Conservation (phyloP, 2,797 vertebrate genomes). For the Cichlasoma orientale region DNA sequence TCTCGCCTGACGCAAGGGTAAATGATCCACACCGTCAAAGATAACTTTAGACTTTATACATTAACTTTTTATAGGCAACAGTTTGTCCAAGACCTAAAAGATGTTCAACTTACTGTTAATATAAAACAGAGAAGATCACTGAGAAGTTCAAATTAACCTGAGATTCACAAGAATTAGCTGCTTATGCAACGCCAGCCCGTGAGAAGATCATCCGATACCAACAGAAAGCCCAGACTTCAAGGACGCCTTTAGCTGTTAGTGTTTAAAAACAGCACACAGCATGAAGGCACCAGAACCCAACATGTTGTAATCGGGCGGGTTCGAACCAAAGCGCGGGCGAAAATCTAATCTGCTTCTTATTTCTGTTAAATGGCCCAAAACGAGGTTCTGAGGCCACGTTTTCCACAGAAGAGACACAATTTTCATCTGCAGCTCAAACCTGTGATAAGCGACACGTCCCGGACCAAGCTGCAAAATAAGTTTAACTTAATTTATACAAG, state of each 20-base stretch:
- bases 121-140: background rate
- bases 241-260: no score
- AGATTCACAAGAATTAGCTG: background rate
- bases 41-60: background rate
- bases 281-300: background rate
- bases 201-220: background rate
- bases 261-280: background rate
- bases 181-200: background rate
- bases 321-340: accelerated
- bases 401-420: background rate
- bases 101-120: background rate
- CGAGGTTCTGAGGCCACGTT: no score
- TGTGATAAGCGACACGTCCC: background rate
- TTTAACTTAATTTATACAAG: no score
- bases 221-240: background rate
- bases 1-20: background rate
- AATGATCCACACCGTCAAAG: background rate
- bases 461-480: background rate
- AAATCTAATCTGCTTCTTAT: background rate
- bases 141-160: background rate
- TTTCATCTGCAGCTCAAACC: background rate
- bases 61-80: background rate
- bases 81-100: background rate
- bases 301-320: background rate
- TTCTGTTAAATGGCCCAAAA: background rate